Evolutionary conservation across 2,797 vertebrate genomes (phyloP).

Genomic region (Micropoecilia bifurca): DNA sequence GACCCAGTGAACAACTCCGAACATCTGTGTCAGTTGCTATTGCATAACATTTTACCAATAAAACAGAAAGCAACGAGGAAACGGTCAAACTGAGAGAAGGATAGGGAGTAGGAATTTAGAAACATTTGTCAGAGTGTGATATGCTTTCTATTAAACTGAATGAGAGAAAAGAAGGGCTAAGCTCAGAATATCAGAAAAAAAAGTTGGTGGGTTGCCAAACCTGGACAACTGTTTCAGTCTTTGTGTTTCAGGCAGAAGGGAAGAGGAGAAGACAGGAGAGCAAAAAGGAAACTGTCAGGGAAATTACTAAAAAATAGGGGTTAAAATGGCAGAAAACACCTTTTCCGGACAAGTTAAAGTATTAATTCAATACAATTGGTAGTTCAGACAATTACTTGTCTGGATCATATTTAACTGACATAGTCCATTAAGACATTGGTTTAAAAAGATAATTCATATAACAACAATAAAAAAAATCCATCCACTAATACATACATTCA

Average conservation of each 20-base stretch:
- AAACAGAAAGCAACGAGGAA: conserved; percentile 49
- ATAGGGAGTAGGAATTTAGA: conserved; percentile 46
- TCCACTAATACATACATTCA: not conserved
- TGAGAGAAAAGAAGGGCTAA: conserved; percentile 39
- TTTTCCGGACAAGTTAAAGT: not conserved
- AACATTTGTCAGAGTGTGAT: conserved; percentile 70
- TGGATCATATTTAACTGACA: not conserved
- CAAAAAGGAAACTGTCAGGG: not conserved
- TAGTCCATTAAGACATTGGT: not conserved
- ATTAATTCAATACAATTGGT: not conserved
- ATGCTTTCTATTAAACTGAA: conserved; percentile 66
- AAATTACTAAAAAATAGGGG: not conserved
- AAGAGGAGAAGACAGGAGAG: conserved; percentile 23
- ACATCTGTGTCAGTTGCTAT: conserved; percentile 74
- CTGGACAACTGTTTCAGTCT: conserved; percentile 71
- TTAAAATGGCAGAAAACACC: not conserved
- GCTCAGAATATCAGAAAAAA: conserved; percentile 66
- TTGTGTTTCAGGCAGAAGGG: conserved; percentile 51
- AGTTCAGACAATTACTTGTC: not conserved
- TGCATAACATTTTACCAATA: conserved; percentile 68
- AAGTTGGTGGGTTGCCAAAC: conserved; percentile 70
- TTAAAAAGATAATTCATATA: not conserved
- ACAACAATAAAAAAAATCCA: not conserved
- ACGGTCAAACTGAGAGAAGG: conserved; percentile 40
- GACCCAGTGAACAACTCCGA: conserved; percentile 59